Conservation (phyloP, 1,140 invertebrate species). For the Plectus sambesii region DNA sequence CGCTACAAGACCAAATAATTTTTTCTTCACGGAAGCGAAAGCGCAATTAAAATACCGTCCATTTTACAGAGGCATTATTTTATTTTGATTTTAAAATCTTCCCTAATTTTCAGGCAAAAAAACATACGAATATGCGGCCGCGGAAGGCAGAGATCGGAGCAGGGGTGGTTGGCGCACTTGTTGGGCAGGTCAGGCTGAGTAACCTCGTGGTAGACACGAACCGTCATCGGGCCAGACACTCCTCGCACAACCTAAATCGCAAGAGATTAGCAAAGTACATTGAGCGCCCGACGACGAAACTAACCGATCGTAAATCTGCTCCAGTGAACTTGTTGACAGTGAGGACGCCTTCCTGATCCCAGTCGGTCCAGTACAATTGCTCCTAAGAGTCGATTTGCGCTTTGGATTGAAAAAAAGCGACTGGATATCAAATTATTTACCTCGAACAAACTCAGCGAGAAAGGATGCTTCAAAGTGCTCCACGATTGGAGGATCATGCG, state of each 20-base stretch:
- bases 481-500: slow-evolving; percentile 46
- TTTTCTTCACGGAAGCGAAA: too few relatives aligned
- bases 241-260: slow-evolving; percentile 38
- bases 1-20: too few relatives aligned
- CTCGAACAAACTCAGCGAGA: slow-evolving; percentile 51
- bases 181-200: slow-evolving; percentile 44
- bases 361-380: slow-evolving; percentile 90
- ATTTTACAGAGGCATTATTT: too few relatives aligned
- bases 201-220: slow-evolving; percentile 52
- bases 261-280: too few relatives aligned
- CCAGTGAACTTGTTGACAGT: slow-evolving; percentile 82
- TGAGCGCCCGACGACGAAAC: too few relatives aligned
- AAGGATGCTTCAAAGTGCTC: slow-evolving; percentile 50
- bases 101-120: too few relatives aligned
- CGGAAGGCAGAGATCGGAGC: slow-evolving; percentile 74
- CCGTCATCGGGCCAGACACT: slow-evolving; percentile 68
- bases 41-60: too few relatives aligned
- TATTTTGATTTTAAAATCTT: too few relatives aligned
- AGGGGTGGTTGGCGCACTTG: slow-evolving; percentile 51
- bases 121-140: slow-evolving; percentile 26
- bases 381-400: too few relatives aligned
- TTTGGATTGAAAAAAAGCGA: too few relatives aligned
- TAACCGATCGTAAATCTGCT: slow-evolving; percentile 54
- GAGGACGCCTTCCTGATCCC: slow-evolving; percentile 81
- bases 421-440: too few relatives aligned